These are phyloP conservation scores for Philopotamus ludificatus DNA, from an alignment of 1,140 invertebrate species.

Conservation along the genomic window DNA sequence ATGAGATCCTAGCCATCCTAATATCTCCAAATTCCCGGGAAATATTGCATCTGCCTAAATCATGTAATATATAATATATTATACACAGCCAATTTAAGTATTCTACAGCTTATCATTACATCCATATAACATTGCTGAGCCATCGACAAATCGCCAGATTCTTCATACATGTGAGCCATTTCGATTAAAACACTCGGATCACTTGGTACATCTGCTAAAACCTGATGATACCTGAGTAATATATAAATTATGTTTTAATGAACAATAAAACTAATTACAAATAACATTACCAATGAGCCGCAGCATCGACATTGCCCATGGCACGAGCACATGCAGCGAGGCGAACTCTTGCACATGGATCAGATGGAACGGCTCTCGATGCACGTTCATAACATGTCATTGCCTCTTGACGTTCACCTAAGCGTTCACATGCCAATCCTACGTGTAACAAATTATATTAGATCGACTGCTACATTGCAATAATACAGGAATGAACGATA, in stretches of 20 bases:
- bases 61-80: neutral
- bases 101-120: conserved; percentile 41
- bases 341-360: conserved; percentile 45
- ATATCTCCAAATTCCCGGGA: conserved; percentile 47
- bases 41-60: conserved; percentile 52
- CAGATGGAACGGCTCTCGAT: conserved; percentile 43
- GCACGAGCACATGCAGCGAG: conserved; percentile 45
- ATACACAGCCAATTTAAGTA: neutral
- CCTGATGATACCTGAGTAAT: conserved; percentile 36
- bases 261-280: neutral
- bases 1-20: conserved; percentile 51
- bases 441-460: neutral
- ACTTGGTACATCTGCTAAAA: conserved; percentile 35
- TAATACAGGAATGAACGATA: neutral
- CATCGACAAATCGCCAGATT: conserved; percentile 48
- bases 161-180: conserved; percentile 49
- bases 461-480: neutral
- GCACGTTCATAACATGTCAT: conserved; percentile 33
- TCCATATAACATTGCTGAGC: conserved; percentile 55
- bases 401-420: conserved; percentile 29
- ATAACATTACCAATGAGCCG: conserved; percentile 48
- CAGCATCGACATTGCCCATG: conserved; percentile 40
- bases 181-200: conserved; percentile 51
- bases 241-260: neutral
- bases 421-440: conserved; percentile 34